These are phyloP conservation scores for Carabus problematicus DNA, from an alignment of 2,888 invertebrate species.

Conservation along the genomic window DNA sequence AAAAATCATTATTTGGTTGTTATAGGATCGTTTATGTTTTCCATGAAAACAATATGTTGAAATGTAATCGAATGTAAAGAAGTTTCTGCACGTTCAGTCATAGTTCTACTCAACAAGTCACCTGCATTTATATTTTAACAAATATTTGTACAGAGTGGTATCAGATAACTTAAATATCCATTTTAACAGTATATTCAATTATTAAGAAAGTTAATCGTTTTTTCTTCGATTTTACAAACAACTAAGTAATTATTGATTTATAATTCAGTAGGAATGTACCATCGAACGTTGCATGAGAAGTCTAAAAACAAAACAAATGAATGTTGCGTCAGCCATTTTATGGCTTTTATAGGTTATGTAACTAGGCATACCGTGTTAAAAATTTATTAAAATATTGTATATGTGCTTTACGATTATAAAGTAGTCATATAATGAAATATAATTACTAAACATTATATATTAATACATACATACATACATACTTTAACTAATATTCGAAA, in stretches of 20 bases:
- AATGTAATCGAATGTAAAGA: neutral
- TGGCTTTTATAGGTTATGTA: slow-evolving; percentile 39
- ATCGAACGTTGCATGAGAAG: slow-evolving; percentile 31
- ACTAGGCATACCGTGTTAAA: slow-evolving; percentile 40
- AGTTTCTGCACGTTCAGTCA: slow-evolving; percentile 18
- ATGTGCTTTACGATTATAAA: slow-evolving; percentile 40
- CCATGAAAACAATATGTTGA: neutral
- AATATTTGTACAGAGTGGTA: slow-evolving; percentile 39
- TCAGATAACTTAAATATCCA: slow-evolving; percentile 34
- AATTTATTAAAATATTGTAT: slow-evolving; percentile 37
- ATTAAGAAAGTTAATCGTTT: slow-evolving; percentile 31
- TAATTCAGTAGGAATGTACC: slow-evolving; percentile 11
- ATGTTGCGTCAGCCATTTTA: slow-evolving; percentile 37
- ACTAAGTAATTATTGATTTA: slow-evolving; percentile 24
- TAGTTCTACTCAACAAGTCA: slow-evolving; percentile 35
- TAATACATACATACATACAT: neutral
- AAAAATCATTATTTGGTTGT: too few relatives aligned
- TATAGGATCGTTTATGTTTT: neutral
- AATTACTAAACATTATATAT: neutral
- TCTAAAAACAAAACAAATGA: slow-evolving; percentile 33
- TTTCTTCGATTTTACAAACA: slow-evolving; percentile 23
- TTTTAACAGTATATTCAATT: slow-evolving; percentile 29
- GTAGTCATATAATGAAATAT: slow-evolving; percentile 25
- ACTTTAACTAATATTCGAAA: too few relatives aligned
- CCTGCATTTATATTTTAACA: slow-evolving; percentile 41